A percentile compares a stretch with the other conserved stretches of the same genome.
Conservation (phyloP, 2,113 vertebrate genomes). For the Crotalus horridus region DNA sequence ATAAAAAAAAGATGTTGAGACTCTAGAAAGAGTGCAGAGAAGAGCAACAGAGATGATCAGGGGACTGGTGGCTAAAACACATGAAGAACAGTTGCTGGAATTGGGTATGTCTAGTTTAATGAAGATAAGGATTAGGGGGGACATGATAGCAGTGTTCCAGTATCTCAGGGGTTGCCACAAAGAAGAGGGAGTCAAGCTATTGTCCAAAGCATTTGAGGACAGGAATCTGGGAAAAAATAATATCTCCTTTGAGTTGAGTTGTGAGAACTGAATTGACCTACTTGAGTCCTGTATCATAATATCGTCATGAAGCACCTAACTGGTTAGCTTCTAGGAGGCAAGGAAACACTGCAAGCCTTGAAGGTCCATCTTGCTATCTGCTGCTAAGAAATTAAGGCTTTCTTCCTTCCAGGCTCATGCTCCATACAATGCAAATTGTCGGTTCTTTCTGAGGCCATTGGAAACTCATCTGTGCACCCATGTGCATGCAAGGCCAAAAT, state of each 20-base stretch:
- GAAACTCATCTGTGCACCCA: slow-evolving; percentile 28
- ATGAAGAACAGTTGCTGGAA: no score
- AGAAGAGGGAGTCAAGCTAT: no score
- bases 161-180: not conserved
- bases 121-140: not conserved
- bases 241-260: not conserved
- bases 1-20: no score
- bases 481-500: slow-evolving; percentile 22
- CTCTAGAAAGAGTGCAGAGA: no score
- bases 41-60: no score
- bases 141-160: not conserved
- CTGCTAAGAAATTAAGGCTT: slow-evolving; percentile 24
- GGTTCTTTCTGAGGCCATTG: slow-evolving; percentile 43
- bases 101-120: not conserved
- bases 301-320: not conserved
- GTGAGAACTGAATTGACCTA: not conserved
- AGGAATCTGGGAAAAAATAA: not conserved
- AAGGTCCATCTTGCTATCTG: not conserved
- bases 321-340: not conserved
- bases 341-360: not conserved
- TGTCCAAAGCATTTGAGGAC: not conserved
- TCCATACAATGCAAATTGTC: not conserved
- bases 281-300: not conserved
- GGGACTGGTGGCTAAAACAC: no score
- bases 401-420: not conserved